These are phyloP conservation scores for Lates calcarifer DNA, from an alignment of 2,113 vertebrate genomes.

Conservation along the genomic window DNA sequence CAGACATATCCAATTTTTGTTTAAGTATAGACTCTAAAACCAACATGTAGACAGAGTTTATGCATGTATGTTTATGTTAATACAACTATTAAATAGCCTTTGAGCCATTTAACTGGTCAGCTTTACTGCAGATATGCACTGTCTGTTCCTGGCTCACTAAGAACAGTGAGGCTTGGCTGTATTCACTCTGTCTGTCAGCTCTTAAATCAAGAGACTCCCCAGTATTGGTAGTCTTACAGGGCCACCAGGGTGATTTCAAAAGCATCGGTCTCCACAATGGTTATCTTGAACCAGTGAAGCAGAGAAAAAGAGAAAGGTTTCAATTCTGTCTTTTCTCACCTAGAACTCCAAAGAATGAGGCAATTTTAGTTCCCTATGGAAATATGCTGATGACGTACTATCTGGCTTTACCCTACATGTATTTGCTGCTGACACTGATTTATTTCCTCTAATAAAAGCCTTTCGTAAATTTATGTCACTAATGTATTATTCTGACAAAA, in stretches of 20 bases:
- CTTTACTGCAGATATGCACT: constrained; percentile 9
- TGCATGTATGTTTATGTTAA: neutral
- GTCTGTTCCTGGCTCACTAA: constrained; percentile 35
- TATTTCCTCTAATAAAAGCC: constrained; percentile 50
- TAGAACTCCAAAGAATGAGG: constrained; percentile 51
- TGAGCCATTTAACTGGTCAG: constrained; percentile 24
- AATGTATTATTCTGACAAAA: constrained; percentile 48
- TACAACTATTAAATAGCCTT: constrained; percentile 4
- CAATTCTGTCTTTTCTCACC: constrained; percentile 62
- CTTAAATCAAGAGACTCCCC: constrained; percentile 68
- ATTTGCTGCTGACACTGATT: constrained; percentile 43
- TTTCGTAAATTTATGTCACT: constrained; percentile 45
- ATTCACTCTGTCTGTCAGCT: constrained; percentile 63
- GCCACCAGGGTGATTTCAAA: constrained; percentile 70
- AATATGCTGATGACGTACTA: constrained; percentile 50
- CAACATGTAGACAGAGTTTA: neutral
- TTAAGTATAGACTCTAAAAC: neutral
- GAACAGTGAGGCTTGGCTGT: constrained; percentile 55
- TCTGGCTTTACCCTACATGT: constrained; percentile 17
- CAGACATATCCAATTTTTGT: neutral
- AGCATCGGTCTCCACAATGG: constrained; percentile 61
- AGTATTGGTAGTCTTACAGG: constrained; percentile 71
- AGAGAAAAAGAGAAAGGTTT: constrained; percentile 67
- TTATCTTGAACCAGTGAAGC: constrained; percentile 77
- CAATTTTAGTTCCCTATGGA: constrained; percentile 52